These are phyloP conservation scores for Peromyscus leucopus DNA, from an alignment of 2,113 vertebrate species.

Conservation along the genomic window DNA sequence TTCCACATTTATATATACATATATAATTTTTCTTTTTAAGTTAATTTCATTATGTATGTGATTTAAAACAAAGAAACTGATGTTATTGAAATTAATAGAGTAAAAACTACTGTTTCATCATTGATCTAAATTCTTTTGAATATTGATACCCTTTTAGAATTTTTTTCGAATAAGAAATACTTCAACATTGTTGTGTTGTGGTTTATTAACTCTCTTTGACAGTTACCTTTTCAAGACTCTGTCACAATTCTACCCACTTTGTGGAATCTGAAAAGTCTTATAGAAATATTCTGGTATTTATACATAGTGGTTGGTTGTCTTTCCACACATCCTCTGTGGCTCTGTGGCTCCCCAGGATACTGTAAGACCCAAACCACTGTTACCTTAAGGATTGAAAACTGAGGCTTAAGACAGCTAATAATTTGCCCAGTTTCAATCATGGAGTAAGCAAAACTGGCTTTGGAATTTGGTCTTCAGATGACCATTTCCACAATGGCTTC, in stretches of 20 bases:
- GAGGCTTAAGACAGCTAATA: neutral
- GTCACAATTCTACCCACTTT: neutral
- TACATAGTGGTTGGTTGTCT: neutral
- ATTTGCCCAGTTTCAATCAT: neutral
- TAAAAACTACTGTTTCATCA: conserved; percentile 16
- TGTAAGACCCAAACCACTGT: neutral
- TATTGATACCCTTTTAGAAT: neutral
- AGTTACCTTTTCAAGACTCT: neutral
- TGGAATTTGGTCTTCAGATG: neutral
- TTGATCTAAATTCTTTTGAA: conserved; percentile 29
- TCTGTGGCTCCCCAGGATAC: neutral
- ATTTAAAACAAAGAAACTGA: neutral
- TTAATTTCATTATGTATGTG: neutral
- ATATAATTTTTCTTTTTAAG: conserved; percentile 9
- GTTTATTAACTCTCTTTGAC: neutral
- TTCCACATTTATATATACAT: neutral
- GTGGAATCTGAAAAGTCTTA: neutral
- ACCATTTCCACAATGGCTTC: neutral
- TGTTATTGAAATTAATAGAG: neutral
- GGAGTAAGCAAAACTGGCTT: neutral
- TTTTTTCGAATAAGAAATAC: neutral
- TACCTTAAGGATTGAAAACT: neutral
- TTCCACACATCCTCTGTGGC: neutral
- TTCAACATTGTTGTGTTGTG: neutral
- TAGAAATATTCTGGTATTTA: neutral